Base-by-base conservation (phyloP, 2,888 invertebrate species). In the Drosophila mulleri region DNA sequence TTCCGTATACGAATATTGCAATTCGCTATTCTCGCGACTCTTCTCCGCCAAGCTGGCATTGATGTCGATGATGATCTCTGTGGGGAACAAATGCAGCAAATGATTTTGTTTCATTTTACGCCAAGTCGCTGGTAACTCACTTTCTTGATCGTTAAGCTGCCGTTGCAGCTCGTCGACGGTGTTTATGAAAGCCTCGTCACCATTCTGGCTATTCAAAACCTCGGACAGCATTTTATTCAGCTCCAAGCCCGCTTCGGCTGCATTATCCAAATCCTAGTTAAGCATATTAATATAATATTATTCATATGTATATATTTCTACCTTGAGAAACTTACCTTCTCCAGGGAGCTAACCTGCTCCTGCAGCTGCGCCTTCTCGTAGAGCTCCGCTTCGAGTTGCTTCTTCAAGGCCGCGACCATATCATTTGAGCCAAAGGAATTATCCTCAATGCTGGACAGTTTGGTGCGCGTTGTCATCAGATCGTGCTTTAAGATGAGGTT, bases 161-260 rank as follows among this genome's bases (percentile, higher is more conserved):
- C 94, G 93, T 88, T 96, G 95, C 72, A 96, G 92, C 84, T 95
- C 94, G 75, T 95, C 95, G 2, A 96, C 94, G 53, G 95, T 95
- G 78, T 94, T 94, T 67, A 95, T 94, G 50, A 96, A 92, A 2
- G 94, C 94, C 69, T 94, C 94, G 88, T 94, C 94, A 1, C 95
- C 94, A 72, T 95, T 94, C 74, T 96, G 96, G 66, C 96, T 95
- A 68, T 94, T 94, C 58, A 96, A 92, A 78, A 95, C 94, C 83
- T 96, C 95, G 0, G 95, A 93, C 37, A 96, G 92, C 94, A 96
- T 95, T 88, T 94, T 93, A 86, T 96, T 96, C 56, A 96, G 91
- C 92, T 97, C 97, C 76, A 97, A 93, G 48, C 96, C 96, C 9
- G 97, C 96, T 83, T 97, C 96, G 0, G 97, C 96, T 1, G 97